Conservation (phyloP, 1,140 invertebrate species). For the Drosophila pandora region DNA sequence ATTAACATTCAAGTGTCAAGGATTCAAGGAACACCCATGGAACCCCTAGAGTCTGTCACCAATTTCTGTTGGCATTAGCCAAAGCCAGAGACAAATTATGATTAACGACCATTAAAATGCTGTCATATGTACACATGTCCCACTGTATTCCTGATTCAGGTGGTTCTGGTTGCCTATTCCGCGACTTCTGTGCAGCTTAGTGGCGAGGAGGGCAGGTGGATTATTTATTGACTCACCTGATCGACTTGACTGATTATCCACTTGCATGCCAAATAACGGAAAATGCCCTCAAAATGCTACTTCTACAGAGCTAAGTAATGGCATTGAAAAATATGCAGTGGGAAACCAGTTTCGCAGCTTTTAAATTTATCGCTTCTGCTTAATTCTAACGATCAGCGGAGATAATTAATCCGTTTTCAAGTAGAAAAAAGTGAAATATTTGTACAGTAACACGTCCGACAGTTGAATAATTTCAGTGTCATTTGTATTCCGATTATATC, state of each 20-base stretch:
- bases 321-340: slow-evolving; percentile 9
- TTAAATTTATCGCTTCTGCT: not conserved
- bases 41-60: slow-evolving; percentile 18
- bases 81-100: slow-evolving; percentile 66
- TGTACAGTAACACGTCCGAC: no score
- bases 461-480: no score
- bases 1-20: slow-evolving; percentile 34
- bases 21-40: not conserved
- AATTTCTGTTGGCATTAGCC: slow-evolving; percentile 65
- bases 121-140: slow-evolving; percentile 74
- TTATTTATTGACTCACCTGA: slow-evolving; percentile 82
- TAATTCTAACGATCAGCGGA: not conserved
- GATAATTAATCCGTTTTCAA: not conserved
- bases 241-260: slow-evolving; percentile 78
- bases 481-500: no score
- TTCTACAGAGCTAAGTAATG: slow-evolving; percentile 9
- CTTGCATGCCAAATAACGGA: slow-evolving; percentile 62
- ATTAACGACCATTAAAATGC: slow-evolving; percentile 76
- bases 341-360: slow-evolving; percentile 14
- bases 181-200: slow-evolving; percentile 14
- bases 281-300: slow-evolving; percentile 33
- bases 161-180: slow-evolving; percentile 15
- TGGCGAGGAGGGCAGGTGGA: not conserved
- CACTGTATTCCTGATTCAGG: slow-evolving; percentile 28
- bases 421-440: no score